A percentile compares a stretch with the other conserved stretches of the same genome.
phyloP scores from a whole-genome alignment of 1,140 invertebrate genomes.

The Listronotus bonariensis region DNA sequence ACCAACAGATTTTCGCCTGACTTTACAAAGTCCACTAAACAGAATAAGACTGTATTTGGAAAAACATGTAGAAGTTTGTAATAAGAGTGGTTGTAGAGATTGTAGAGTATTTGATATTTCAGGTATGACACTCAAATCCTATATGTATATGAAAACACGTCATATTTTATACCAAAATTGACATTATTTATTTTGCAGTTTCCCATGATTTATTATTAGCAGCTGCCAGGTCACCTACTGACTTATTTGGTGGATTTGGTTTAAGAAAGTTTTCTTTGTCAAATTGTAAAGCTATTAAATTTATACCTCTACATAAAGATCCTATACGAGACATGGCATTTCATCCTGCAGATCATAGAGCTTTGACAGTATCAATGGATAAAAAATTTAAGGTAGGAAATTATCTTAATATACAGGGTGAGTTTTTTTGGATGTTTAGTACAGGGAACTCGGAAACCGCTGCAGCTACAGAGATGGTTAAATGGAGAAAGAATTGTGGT shows the following conservation, averaged over 20 bases:
- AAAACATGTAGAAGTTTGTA: conserved; percentile 67
- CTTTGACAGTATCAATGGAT: conserved; percentile 81
- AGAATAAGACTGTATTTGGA: conserved; percentile 61
- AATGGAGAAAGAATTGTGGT: no score
- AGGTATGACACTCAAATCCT: conserved; percentile 46
- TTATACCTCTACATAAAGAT: conserved; percentile 70
- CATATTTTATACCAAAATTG: no score
- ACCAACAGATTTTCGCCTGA: conserved; percentile 11
- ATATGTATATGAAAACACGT: no score
- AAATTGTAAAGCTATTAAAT: conserved; percentile 63
- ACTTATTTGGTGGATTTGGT: conserved; percentile 76
- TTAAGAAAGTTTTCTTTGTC: conserved; percentile 74
- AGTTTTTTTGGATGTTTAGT: no score
- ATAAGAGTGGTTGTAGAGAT: conserved; percentile 71
- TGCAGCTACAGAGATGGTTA: no score
- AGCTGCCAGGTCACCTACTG: conserved; percentile 68
- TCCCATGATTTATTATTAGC: conserved; percentile 66
- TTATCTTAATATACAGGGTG: no score
- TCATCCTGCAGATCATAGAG: conserved; percentile 66
- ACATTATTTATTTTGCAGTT: conserved; percentile 41
- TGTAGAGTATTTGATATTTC: conserved; percentile 80
- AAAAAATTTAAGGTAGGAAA: conserved; percentile 69
- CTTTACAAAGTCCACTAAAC: conserved; percentile 20
- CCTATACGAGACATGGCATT: conserved; percentile 79
- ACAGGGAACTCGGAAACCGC: no score